These are phyloP conservation scores for Lutjanus argentimaculatus DNA, from an alignment of 2,797 vertebrate genomes.

Conservation along the genomic window DNA sequence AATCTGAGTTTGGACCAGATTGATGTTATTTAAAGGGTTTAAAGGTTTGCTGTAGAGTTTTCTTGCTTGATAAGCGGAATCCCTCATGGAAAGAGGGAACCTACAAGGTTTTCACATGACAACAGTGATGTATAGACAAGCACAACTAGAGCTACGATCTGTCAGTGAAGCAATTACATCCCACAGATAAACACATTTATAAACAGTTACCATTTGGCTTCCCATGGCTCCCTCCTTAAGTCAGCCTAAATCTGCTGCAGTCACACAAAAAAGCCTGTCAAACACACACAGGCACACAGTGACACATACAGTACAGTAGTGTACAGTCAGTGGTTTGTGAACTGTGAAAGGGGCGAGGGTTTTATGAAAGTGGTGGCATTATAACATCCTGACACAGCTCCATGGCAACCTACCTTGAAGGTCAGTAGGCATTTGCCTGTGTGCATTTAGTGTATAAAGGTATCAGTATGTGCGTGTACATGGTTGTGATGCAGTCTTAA, in stretches of 20 bases:
- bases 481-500: conserved; percentile 28
- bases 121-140: conserved; percentile 36
- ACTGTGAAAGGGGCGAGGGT: conserved; percentile 72
- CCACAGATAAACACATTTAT: conserved; percentile 40
- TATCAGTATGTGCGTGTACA: not conserved
- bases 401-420: conserved; percentile 76
- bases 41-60: conserved; percentile 5
- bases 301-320: not conserved
- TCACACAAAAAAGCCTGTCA: conserved; percentile 23
- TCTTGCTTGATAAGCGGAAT: conserved; percentile 20
- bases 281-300: not conserved
- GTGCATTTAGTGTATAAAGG: conserved; percentile 30
- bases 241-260: conserved; percentile 26
- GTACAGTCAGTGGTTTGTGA: conserved; percentile 65
- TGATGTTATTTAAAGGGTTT: conserved; percentile 2
- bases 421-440: conserved; percentile 59
- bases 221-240: conserved; percentile 31
- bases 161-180: conserved; percentile 51
- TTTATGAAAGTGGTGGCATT: conserved; percentile 79
- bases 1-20: conserved; percentile 1
- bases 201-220: conserved; percentile 49
- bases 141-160: conserved; percentile 45
- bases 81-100: conserved; percentile 5
- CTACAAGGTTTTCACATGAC: conserved; percentile 23
- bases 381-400: conserved; percentile 72